Evolutionary conservation across 2,888 invertebrate genomes (phyloP), one percentile per base, ranked within the genome.

Genomic region (Gryllus longicercus): DNA sequence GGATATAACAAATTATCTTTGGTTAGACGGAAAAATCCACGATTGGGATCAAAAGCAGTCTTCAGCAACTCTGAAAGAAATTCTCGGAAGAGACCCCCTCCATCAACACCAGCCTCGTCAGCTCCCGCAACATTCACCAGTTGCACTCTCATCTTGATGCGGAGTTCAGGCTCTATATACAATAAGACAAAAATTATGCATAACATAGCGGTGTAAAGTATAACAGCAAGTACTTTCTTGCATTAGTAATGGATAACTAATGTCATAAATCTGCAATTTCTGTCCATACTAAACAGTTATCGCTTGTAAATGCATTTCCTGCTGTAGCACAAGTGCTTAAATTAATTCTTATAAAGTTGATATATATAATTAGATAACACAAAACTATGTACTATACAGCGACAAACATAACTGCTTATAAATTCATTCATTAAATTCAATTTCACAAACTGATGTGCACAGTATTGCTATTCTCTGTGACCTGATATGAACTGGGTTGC

Each of bases 41-140:
- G 90, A 87, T 98, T 98, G 0, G 99, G 98, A 89, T 99, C 98
- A 86, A 98, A 98, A 1, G 96, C 95, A 0, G 97, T 96, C 90
- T 96, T 97, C 50, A 99, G 90, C 14, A 99, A 89, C 87, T 98
- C 98, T 1, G 95, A 94, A 4, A 99, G 89, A 86, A 99, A 99
- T 87, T 99, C 99, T 77, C 98, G 91, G 86, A 98, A 97, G 18
- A 99, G 91, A 0, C 99, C 99, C 2, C 99, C 99, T 2, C 99
- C 99, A 86, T 99, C 99, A 2, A 99, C 95, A 0, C 99, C 99
- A 0, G 96, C 96, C 87, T 99, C 99, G 84, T 96, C 95, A 18
- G 96, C 89, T 0, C 98, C 99, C 1, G 95, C 94, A 81, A 93
- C 93, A 85, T 98, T 99, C 76, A 97, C 93, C 83, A 98, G 89